Evolutionary conservation across 2,888 invertebrate species (phyloP), one percentile per base, ranked within the genome.

Genomic region (Himalopsyche tibetana): DNA sequence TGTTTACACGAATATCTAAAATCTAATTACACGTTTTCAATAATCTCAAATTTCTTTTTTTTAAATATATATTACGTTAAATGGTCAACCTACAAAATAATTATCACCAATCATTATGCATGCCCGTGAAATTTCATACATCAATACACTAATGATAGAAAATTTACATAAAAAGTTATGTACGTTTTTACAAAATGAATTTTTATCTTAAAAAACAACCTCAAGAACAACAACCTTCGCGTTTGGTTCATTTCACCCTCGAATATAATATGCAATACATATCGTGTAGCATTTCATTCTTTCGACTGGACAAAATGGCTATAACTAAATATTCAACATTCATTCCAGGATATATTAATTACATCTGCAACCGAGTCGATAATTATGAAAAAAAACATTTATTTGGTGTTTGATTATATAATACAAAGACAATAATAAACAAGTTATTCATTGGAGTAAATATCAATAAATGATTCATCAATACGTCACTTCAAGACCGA

Each of bases 41-140:
- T 74, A 74, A 74, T 74, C 74, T 74, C 74, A 74, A 74, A 36
- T 74, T 74, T 74, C 74, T 12, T 36, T 51, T 51, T 63, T 74
- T 74, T 36, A 74, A 74, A 74, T 74, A 74, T 74, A 74, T 74
- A 38, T 74, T 74, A 74, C 36, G 36, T 74, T 74, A 74, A 74
- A 74, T 74, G 74, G 74, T 74, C 74, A 74, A 36, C 74, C 74
- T 74, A 74, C 74, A 74, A 74, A 74, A 74, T 74, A 74, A 74
- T 74, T 74, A 74, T 74, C 74, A 74, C 74, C 38, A 38, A 74
- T 36, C 38, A 74, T 74, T 38, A 74, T 74, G 74, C 36, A 74
- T 74, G 74, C 74, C 28, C 15, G 28, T 36, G 74, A 74, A 74
- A 74, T 74, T 38, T 36, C 74, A 36, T 38, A 74, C 74, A 74